phyloP scores from a whole-genome alignment of 2,797 vertebrate species.

The Selene dorsalis region DNA sequence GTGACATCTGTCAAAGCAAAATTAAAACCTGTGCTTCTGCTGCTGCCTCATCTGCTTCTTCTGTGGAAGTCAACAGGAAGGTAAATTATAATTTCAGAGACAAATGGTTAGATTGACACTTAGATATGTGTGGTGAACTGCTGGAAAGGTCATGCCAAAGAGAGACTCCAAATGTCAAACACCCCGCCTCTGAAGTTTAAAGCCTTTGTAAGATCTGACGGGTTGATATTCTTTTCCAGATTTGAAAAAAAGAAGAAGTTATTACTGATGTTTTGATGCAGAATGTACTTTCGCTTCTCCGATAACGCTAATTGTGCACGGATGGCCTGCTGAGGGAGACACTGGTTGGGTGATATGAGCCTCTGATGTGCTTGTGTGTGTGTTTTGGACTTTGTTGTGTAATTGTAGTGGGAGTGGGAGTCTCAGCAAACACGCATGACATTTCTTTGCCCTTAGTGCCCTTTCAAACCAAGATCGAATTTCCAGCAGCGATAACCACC shows the following conservation, averaged over 20 bases:
- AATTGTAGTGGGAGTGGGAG: conserved; percentile 24
- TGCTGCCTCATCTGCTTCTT: background rate
- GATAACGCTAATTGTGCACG: conserved; percentile 28
- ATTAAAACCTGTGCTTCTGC: background rate
- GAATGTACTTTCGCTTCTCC: conserved; percentile 34
- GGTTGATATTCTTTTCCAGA: conserved; percentile 67
- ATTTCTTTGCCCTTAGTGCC: conserved; percentile 61
- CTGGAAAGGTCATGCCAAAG: conserved; percentile 79
- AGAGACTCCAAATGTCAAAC: conserved; percentile 83
- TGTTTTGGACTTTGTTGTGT: conserved; percentile 19
- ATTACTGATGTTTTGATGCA: conserved; percentile 66
- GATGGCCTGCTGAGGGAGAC: conserved; percentile 21
- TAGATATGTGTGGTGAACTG: conserved; percentile 74
- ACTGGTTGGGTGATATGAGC: background rate
- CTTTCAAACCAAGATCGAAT: conserved; percentile 66
- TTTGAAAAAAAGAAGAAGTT: conserved; percentile 73
- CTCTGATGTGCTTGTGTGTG: conserved; percentile 4
- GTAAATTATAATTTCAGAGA: conserved; percentile 60
- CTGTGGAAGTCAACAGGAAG: conserved; percentile 29
- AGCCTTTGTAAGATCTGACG: conserved; percentile 70
- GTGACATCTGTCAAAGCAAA: conserved; percentile 27
- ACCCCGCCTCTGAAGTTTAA: conserved; percentile 75
- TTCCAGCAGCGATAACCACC: conserved; percentile 63
- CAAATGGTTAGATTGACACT: conserved; percentile 73
- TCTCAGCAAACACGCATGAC: conserved; percentile 64